Conservation (phyloP, 2,797 vertebrate species). For the Cetoscarus ocellatus region DNA sequence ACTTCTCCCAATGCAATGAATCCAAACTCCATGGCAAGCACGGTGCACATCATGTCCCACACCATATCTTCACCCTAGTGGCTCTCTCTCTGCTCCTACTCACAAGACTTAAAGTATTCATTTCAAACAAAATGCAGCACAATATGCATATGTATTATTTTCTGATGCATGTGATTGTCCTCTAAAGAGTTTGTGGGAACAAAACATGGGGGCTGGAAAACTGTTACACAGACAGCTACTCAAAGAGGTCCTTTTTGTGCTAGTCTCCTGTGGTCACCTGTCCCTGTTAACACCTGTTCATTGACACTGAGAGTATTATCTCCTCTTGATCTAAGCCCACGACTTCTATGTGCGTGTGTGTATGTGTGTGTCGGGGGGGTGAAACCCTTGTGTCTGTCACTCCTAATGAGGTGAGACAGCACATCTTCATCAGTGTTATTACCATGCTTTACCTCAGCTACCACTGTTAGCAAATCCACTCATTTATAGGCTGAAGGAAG, state of each 20-base stretch:
- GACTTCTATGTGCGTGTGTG: neutral
- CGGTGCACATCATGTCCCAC: too few relatives aligned
- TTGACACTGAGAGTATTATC: conserved; percentile 16
- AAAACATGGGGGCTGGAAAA: neutral
- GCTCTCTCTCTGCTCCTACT: neutral
- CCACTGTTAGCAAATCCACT: conserved; percentile 34
- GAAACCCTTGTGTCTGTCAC: conserved; percentile 18
- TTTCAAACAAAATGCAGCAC: neutral
- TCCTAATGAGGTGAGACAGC: conserved; percentile 29
- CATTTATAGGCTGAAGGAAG: conserved; percentile 42
- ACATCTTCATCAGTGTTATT: conserved; percentile 15
- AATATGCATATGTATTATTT: conserved; percentile 5
- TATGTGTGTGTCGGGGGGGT: neutral
- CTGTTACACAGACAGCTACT: neutral
- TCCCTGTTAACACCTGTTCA: conserved; percentile 14
- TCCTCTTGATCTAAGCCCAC: conserved; percentile 16
- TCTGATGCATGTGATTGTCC: neutral
- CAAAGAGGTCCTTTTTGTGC: neutral
- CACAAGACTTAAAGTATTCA: neutral
- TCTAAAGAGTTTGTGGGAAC: neutral
- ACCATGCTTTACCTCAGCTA: conserved; percentile 13
- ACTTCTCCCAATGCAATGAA: too few relatives aligned
- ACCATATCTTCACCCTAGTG: neutral
- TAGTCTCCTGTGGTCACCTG: conserved; percentile 12
- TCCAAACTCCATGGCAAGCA: too few relatives aligned